Percentiles rank a stretch among this genome's conserved stretches.
Evolutionary conservation across 1,140 invertebrate genomes (phyloP).

Genomic region (Tetramorium parvispinum): DNA sequence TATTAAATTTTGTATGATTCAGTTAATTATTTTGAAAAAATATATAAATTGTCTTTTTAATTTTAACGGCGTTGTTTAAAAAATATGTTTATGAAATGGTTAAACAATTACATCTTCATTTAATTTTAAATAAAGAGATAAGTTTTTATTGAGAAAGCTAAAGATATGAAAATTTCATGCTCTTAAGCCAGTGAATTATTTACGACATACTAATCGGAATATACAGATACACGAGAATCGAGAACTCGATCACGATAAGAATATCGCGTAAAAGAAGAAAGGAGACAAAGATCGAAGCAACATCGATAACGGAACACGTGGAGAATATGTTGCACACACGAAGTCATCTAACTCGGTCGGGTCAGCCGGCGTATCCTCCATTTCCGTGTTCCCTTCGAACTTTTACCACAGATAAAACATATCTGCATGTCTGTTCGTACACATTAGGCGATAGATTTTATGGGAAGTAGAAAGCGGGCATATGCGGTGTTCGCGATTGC

Average conservation of each 20-base stretch:
- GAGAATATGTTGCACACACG: constrained; percentile 57
- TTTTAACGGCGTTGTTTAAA: neutral
- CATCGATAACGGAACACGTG: constrained; percentile 57
- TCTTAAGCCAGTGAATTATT: constrained; percentile 9
- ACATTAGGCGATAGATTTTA: constrained; percentile 23
- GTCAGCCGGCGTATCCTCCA: constrained; percentile 45
- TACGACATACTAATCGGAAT: neutral
- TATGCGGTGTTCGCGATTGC: constrained; percentile 53
- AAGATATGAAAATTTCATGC: neutral
- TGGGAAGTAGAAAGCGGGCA: constrained; percentile 80
- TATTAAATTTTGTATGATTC: neutral
- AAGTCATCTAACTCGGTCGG: constrained; percentile 55
- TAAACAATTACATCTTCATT: neutral
- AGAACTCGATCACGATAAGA: constrained; percentile 7
- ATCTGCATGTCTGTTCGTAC: constrained; percentile 20
- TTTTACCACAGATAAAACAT: constrained; percentile 6
- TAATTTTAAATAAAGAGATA: neutral
- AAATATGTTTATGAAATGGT: neutral
- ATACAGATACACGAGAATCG: constrained; percentile 18
- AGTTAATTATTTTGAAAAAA: neutral
- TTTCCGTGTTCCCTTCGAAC: neutral
- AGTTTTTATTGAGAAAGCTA: neutral
- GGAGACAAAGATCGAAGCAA: constrained; percentile 11
- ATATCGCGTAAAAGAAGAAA: constrained; percentile 30
- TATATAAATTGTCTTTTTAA: neutral